phyloP scores from a whole-genome alignment of 2,888 invertebrate genomes.

The Pseudococcus jackbeardsleyi region DNA sequence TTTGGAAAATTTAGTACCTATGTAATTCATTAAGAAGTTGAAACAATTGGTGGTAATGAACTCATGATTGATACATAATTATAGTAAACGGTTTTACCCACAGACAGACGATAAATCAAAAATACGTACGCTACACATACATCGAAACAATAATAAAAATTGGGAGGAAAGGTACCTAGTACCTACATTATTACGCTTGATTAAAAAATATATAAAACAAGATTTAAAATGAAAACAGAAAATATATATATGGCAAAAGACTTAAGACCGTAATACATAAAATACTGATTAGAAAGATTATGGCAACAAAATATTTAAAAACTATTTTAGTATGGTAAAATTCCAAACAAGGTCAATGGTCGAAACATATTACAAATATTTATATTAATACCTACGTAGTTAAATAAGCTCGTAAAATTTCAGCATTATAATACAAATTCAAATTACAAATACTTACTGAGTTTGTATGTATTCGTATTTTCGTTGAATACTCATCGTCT shows the following conservation, averaged over 20 bases:
- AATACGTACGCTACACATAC: no score
- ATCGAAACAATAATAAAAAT: no score
- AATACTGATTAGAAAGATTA: constrained; percentile 26
- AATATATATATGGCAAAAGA: constrained; percentile 33
- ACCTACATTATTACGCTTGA: no score
- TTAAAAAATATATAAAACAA: background rate
- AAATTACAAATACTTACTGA: no score
- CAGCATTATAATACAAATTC: background rate
- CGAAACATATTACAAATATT: constrained; percentile 9
- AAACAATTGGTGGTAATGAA: no score
- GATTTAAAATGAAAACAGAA: constrained; percentile 18
- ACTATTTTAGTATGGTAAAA: constrained; percentile 32
- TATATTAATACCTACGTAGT: background rate
- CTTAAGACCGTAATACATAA: background rate
- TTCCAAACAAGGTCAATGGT: constrained; percentile 20
- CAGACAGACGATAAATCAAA: no score
- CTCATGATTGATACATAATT: no score
- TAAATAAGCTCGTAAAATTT: constrained; percentile 49
- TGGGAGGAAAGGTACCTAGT: no score
- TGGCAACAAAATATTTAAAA: constrained; percentile 27
- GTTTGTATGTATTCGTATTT: no score
- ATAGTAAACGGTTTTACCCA: no score
- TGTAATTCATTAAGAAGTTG: no score
- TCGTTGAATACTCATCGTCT: background rate
- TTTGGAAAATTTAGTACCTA: no score